Evolutionary conservation across 2,797 vertebrate species (phyloP), one percentile per base, ranked within the genome.

Genomic region (Tokudaia tokunoshimensis): DNA sequence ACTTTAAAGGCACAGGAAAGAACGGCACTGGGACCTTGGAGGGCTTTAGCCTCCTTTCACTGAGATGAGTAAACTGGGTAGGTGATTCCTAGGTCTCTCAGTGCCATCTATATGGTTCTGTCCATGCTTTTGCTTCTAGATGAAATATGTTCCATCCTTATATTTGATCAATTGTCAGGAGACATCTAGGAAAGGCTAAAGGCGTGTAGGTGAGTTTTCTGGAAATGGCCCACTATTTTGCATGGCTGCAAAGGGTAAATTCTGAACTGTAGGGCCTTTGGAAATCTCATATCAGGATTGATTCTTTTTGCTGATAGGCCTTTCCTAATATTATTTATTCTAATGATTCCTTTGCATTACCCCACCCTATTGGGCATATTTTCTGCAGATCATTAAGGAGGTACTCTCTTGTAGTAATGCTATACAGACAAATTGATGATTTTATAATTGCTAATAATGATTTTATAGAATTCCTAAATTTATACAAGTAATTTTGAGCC

Each of bases 101-200:
- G 50, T 19, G 59, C 5, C 15, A 34, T n/a, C 44, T 78, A 81
- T 74, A 47, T 29, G 44, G 87, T 61, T 94, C 61, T 47, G 29
- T 87, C 55, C 20, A 85, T 41, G 81, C 29, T 41, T 94, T 92
- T 95, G n/a, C 26, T 75, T 92, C 63, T 41, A 76, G 65, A 65
- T 86, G 50, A 88, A 81, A 82, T 55, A 74, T 8, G 50, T 20
- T 78, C 10, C 93, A 65, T 94, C 78, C 22, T 19, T 5, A 11
- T 76, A 93, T n/a, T 76, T 95, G 41, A 70, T 67, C 2, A 17
- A 34, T 59, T 72, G 70, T 72, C n/a, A 72, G 70, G n/a, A 72
- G n/a, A 72, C 70, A 37, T 37, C 19, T 72, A 72, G 34, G 70
- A 37, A 20, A 72, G 70, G n/a, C 17, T 72, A 20, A 72, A 72